Conservation (phyloP, 1,140 invertebrate genomes). For the Drosophila kanapiae region DNA sequence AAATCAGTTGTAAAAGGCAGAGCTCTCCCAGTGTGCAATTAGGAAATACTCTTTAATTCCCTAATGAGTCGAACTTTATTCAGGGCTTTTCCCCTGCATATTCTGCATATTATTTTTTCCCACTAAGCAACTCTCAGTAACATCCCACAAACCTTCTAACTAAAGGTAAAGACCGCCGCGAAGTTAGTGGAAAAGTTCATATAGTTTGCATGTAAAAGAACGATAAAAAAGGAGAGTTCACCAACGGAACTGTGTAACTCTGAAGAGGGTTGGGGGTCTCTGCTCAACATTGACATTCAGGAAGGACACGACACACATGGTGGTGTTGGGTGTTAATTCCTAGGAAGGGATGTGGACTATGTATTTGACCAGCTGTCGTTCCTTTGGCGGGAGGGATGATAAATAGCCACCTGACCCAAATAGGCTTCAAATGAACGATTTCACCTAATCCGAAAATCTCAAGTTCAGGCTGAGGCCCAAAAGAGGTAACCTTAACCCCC, state of each 20-base stretch:
- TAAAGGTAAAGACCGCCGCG: background rate
- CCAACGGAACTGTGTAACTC: conserved; percentile 18
- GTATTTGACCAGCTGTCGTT: conserved; percentile 35
- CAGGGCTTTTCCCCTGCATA: too few species aligned
- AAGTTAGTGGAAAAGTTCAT: background rate
- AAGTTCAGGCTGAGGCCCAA: conserved; percentile 24
- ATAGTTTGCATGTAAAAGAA: conserved; percentile 64
- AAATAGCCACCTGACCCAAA: conserved; percentile 25
- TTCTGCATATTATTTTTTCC: too few species aligned
- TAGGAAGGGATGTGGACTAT: conserved; percentile 3
- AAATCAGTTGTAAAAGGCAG: too few species aligned
- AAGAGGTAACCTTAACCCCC: conserved; percentile 41
- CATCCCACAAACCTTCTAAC: background rate
- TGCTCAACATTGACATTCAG: conserved; percentile 53
- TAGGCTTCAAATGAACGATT: conserved; percentile 16
- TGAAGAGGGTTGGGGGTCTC: conserved; percentile 4
- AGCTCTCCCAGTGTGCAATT: too few species aligned
- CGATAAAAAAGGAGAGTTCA: conserved; percentile 59
- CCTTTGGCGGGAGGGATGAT: conserved; percentile 8
- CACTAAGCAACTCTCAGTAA: background rate
- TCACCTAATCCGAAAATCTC: conserved; percentile 25
- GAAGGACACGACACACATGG: conserved; percentile 24
- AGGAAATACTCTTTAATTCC: too few species aligned
- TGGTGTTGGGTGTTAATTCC: conserved; percentile 11
- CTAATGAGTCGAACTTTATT: too few species aligned